These are phyloP conservation scores for Hartigia nigra DNA, from an alignment of 2,888 invertebrate genomes.

Conservation along the genomic window DNA sequence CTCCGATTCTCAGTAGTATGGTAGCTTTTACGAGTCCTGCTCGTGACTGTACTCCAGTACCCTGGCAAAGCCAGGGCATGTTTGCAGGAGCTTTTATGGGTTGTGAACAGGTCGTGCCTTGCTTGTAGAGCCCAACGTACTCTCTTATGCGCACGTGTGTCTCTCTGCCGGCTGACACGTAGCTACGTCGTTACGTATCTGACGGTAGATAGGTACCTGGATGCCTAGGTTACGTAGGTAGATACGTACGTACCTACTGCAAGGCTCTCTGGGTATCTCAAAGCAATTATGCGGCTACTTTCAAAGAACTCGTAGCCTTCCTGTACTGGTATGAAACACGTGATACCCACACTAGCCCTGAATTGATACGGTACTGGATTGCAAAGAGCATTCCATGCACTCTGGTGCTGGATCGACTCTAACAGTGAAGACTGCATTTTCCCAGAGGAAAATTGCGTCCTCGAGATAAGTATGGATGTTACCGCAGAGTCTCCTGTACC, in stretches of 20 bases:
- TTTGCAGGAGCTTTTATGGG: constrained; percentile 25
- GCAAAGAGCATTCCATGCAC: not conserved
- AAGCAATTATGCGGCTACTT: constrained; percentile 31
- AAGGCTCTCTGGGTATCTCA: constrained; percentile 16
- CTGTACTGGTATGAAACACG: not conserved
- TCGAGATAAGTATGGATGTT: not conserved
- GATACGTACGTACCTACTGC: not conserved
- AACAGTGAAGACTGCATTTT: not conserved
- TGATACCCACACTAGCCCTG: not conserved
- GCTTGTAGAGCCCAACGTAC: constrained; percentile 11
- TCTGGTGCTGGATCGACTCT: not conserved
- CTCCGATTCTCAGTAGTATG: not conserved
- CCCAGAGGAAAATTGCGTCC: not conserved
- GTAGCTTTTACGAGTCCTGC: constrained; percentile 13
- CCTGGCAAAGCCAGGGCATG: constrained; percentile 16
- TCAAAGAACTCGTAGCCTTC: not conserved
- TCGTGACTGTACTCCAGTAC: constrained; percentile 14
- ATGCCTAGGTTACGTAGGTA: not conserved
- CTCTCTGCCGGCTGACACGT: not conserved
- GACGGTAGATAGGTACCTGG: not conserved
- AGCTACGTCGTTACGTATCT: not conserved
- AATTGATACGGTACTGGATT: not conserved
- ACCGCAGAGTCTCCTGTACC: not conserved
- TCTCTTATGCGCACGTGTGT: constrained; percentile 3
- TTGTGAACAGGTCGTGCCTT: constrained; percentile 26